A percentile compares a stretch with the other conserved stretches of the same genome.
phyloP scores from a whole-genome alignment of 2,113 vertebrate genomes.

The Indicator maculatus region DNA sequence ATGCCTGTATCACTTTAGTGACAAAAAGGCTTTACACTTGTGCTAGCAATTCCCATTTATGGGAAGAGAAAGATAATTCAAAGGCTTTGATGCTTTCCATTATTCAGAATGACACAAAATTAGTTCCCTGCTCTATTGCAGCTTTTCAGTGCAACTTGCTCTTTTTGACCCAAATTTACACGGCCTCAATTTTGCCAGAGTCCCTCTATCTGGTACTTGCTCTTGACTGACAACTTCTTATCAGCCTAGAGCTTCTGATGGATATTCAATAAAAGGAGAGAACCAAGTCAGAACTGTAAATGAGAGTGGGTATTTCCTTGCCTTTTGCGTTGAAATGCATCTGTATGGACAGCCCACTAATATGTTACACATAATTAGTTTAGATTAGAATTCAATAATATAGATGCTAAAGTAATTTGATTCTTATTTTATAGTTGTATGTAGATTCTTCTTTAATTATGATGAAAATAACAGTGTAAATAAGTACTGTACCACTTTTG shows the following conservation, averaged over 20 bases:
- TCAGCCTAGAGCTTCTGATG: background rate
- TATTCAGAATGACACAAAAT: slow-evolving; percentile 44
- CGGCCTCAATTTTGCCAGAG: slow-evolving; percentile 24
- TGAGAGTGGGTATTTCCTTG: slow-evolving; percentile 5
- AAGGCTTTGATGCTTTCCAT: slow-evolving; percentile 16
- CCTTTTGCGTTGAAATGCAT: background rate
- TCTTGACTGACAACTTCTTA: slow-evolving; percentile 25
- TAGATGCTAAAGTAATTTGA: background rate
- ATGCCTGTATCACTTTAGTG: slow-evolving; percentile 7
- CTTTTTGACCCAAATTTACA: slow-evolving; percentile 51
- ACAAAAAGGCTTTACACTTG: slow-evolving; percentile 27
- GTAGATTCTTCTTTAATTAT: background rate
- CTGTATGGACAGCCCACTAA: background rate
- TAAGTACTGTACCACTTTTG: background rate
- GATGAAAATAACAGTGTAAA: background rate
- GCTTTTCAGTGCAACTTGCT: slow-evolving; percentile 34
- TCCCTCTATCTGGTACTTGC: background rate
- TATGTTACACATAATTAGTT: background rate
- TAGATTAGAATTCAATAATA: background rate
- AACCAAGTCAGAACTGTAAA: background rate
- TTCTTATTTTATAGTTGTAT: background rate
- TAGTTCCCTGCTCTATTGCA: background rate
- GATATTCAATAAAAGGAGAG: background rate
- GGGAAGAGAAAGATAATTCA: slow-evolving; percentile 34
- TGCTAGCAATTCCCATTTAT: slow-evolving; percentile 31